Evolutionary conservation across 2,888 invertebrate species (phyloP).

Genomic region (Strigamia transsilvanica): DNA sequence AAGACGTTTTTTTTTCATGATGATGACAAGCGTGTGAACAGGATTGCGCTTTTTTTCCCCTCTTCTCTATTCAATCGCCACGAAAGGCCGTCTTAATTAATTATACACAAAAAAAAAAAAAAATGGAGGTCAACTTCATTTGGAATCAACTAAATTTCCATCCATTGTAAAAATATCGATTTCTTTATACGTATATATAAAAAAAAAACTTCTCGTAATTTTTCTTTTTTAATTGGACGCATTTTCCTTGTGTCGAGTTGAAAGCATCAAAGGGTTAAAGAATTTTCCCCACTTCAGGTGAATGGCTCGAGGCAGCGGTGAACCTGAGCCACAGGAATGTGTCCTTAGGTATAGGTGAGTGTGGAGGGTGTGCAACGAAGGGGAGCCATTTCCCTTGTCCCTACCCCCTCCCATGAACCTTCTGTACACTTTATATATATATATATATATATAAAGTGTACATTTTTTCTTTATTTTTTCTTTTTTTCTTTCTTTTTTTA

Average conservation of each 20-base stretch:
- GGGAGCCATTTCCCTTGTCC: conserved; percentile 8
- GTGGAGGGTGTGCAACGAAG: neutral
- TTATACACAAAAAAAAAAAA: neutral
- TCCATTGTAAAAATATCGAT: neutral
- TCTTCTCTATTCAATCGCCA: neutral
- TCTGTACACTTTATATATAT: neutral
- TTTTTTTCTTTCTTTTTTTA: neutral
- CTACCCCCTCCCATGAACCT: neutral
- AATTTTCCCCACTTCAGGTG: conserved; percentile 39
- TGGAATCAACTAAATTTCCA: neutral
- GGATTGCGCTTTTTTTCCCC: neutral
- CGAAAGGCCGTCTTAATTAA: neutral
- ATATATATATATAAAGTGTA: too few species aligned
- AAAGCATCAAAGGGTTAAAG: neutral
- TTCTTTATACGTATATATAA: neutral
- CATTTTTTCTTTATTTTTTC: too few species aligned
- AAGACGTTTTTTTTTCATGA: neutral
- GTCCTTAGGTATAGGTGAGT: conserved; percentile 12
- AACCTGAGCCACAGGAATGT: conserved; percentile 30
- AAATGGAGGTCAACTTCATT: conserved; percentile 1
- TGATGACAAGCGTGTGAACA: neutral
- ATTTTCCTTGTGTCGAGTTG: neutral
- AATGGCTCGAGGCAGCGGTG: conserved; percentile 27
- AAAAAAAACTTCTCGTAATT: neutral
- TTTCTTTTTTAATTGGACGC: too few species aligned